Evolutionary conservation across 2,113 vertebrate species (phyloP), one percentile per base, ranked within the genome.

Genomic region (Nesogale talazaci): DNA sequence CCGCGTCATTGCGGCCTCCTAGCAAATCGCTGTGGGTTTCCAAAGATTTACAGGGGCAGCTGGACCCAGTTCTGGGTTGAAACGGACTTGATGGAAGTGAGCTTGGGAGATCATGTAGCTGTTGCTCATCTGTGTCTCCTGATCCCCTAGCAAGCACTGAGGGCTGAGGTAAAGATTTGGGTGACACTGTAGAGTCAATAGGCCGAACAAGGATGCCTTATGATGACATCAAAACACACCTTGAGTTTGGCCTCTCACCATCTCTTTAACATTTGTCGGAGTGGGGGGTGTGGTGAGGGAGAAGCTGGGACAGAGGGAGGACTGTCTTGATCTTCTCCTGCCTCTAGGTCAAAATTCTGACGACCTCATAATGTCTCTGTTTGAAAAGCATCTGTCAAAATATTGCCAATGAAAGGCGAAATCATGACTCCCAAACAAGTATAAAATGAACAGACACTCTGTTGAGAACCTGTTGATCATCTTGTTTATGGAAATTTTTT

Each of bases 401-500:
- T 31, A 52, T 83, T 94, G 81, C 70, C 42, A 92, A 89, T 38
- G 87, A 69, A 79, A 69, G 19, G 57, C 67, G 61, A 83, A 81
- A 77, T 89, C 89, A 29, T 56, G 12, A 80, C 61, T 70, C 14
- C 89, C 38, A 63, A 70, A 67, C 59, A 65, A 83, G 87, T 67
- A 93, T 36, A 76, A 88, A 76, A 81, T 38, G 79, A 90, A 80
- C 17, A 34, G 25, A n/a, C 23, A n/a, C 2, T 56, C 59, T 36
- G 29, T 27, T 89, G 78, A 76, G 74, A 75, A 23, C 38, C 82
- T 76, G 12, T 3, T 72, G 84, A 61, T 23, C 40, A 23, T 83
- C 57, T 89, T 57, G 77, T 74, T 34, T 27, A 15, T 72, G 65
- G 86, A 72, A 59, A n/a, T n/a, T 59, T 74, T 82, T 67, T 61